These are phyloP conservation scores for Dicyrtomina minuta DNA, from an alignment of 2,888 invertebrate genomes.

Conservation along the genomic window DNA sequence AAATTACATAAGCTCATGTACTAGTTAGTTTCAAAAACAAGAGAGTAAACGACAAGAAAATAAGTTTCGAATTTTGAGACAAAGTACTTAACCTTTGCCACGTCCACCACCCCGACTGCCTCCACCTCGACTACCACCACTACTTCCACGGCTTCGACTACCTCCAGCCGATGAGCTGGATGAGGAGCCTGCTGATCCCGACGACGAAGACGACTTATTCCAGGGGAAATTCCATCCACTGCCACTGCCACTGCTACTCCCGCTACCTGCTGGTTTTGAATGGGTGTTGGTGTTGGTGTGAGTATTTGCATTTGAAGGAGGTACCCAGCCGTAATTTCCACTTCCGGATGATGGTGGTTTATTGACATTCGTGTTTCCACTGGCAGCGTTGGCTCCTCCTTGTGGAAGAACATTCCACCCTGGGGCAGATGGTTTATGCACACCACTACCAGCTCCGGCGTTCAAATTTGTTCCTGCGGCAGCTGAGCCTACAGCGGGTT, in stretches of 20 bases:
- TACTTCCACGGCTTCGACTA: constrained; percentile 30
- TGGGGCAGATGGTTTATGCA: not conserved
- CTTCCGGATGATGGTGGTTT: constrained; percentile 13
- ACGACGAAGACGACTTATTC: too few species aligned
- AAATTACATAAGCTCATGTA: too few species aligned
- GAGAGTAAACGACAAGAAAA: not conserved
- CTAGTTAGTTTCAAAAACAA: too few species aligned
- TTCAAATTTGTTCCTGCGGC: too few species aligned
- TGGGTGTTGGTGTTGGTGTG: constrained; percentile 9
- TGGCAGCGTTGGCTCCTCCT: not conserved
- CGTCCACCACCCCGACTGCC: constrained; percentile 44
- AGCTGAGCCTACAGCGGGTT: too few species aligned
- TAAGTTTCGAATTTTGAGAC: not conserved
- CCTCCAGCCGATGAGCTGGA: constrained; percentile 26
- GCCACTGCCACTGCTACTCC: constrained; percentile 24
- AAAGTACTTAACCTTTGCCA: constrained; percentile 41
- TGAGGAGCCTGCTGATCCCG: constrained; percentile 19
- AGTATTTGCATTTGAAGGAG: constrained; percentile 2
- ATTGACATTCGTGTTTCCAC: constrained; percentile 5
- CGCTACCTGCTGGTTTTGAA: not conserved
- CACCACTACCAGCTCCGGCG: not conserved
- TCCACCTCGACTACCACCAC: constrained; percentile 34
- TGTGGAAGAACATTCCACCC: too few species aligned
- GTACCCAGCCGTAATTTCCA: constrained; percentile 16
- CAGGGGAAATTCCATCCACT: too few species aligned